phyloP scores from a whole-genome alignment of 2,888 invertebrate species.

The Slavum lentiscoides region DNA sequence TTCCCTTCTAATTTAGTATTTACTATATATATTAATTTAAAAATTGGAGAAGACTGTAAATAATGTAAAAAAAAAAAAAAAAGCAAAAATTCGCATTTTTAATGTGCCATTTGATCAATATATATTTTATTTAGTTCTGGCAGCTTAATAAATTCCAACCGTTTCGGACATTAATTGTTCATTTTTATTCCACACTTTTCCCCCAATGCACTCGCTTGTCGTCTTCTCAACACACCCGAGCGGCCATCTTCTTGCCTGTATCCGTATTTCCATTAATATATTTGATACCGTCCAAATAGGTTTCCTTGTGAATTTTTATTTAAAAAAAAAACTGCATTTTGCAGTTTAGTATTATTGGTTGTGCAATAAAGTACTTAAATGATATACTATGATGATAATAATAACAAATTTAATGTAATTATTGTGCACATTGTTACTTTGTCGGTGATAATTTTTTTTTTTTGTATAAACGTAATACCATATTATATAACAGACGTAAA shows the following conservation, averaged over 20 bases:
- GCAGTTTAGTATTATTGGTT: slow-evolving; percentile 50
- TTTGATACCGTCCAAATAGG: slow-evolving; percentile 53
- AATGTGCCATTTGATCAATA: slow-evolving; percentile 47
- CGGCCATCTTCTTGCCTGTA: slow-evolving; percentile 36
- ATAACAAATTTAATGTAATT: slow-evolving; percentile 20
- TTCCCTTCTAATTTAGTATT: slow-evolving; percentile 38
- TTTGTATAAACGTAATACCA: slow-evolving; percentile 14
- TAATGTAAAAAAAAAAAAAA: slow-evolving; percentile 42
- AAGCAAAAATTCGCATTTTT: slow-evolving; percentile 44
- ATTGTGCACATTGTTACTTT: slow-evolving; percentile 37
- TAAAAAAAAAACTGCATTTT: slow-evolving; percentile 34
- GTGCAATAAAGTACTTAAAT: slow-evolving; percentile 50
- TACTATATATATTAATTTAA: slow-evolving; percentile 11
- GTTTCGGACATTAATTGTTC: slow-evolving; percentile 11
- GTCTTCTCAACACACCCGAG: slow-evolving; percentile 26
- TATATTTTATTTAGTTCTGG: slow-evolving; percentile 38
- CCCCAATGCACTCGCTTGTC: slow-evolving; percentile 37
- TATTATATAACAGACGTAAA: slow-evolving; percentile 26
- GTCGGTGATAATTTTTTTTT: slow-evolving; percentile 25
- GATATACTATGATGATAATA: slow-evolving; percentile 18
- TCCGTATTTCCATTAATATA: slow-evolving; percentile 42
- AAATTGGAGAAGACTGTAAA: slow-evolving; percentile 49
- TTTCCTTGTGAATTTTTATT: slow-evolving; percentile 45
- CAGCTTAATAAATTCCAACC: slow-evolving; percentile 19
- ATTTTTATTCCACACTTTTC: slow-evolving; percentile 2